Evolutionary conservation across 2,113 vertebrate genomes (phyloP).

Genomic region (Cochlearius cochlearius): DNA sequence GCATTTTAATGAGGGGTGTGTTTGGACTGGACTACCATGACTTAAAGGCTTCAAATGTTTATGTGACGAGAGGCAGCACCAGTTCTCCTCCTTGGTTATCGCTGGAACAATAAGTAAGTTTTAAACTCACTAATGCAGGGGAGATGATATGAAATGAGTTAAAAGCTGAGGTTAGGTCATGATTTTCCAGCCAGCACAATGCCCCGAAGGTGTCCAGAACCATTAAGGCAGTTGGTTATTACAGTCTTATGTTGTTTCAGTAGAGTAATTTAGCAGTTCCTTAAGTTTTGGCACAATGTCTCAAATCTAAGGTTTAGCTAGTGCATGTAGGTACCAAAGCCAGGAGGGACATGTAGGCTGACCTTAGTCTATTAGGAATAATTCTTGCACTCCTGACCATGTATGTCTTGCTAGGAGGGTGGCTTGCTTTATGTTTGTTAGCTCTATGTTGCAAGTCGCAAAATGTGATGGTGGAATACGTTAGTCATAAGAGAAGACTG

Average conservation of each 20-base stretch:
- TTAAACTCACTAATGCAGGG: neutral
- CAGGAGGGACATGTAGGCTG: neutral
- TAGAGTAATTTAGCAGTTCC: neutral
- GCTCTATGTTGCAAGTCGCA: neutral
- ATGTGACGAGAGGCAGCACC: neutral
- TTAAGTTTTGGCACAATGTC: neutral
- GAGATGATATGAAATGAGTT: neutral
- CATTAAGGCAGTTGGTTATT: neutral
- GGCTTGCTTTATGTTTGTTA: neutral
- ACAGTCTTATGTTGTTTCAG: neutral
- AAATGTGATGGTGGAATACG: accelerated
- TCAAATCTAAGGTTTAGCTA: neutral
- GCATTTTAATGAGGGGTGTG: neutral
- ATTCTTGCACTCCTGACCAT: neutral
- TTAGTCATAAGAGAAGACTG: neutral
- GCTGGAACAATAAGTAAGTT: neutral
- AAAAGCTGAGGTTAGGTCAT: neutral
- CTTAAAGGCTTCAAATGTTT: neutral
- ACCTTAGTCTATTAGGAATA: accelerated
- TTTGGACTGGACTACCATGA: neutral
- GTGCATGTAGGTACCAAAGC: neutral
- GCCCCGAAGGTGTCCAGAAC: neutral
- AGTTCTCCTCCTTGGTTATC: neutral
- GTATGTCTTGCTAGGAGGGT: neutral
- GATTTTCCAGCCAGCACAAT: neutral